phyloP scores from a whole-genome alignment of 2,797 vertebrate genomes.

The Siniperca obscura region DNA sequence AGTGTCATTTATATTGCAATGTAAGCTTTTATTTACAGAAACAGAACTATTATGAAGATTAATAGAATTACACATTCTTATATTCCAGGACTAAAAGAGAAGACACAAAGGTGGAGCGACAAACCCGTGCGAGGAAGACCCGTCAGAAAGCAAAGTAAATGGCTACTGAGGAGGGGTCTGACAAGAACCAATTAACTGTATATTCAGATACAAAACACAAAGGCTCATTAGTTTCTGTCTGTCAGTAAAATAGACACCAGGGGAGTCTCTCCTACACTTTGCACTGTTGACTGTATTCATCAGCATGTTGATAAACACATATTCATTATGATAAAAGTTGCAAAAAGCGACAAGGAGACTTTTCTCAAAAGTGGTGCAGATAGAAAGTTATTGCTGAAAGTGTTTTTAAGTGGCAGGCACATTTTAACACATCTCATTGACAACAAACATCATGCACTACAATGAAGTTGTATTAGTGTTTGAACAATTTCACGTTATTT shows the following conservation, averaged over 20 bases:
- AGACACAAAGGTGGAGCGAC: slow-evolving; percentile 83
- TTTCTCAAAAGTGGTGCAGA: background rate
- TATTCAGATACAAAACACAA: background rate
- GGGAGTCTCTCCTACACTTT: background rate
- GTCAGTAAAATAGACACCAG: background rate
- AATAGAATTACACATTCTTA: background rate
- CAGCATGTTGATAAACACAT: background rate
- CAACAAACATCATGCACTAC: background rate
- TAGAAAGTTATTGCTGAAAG: background rate
- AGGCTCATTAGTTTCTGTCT: background rate
- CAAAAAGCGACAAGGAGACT: background rate
- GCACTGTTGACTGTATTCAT: background rate
- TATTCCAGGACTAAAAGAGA: slow-evolving; percentile 82
- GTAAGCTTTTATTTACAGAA: slow-evolving; percentile 1
- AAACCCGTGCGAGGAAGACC: slow-evolving; percentile 84
- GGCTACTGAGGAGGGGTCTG: slow-evolving; percentile 15
- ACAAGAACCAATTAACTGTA: background rate
- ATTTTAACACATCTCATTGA: background rate
- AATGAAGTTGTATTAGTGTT: background rate
- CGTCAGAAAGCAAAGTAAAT: slow-evolving; percentile 92
- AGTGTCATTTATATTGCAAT: background rate
- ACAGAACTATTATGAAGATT: background rate
- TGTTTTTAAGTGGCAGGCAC: background rate
- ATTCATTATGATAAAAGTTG: background rate
- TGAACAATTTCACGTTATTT: background rate